Conservation (phyloP, 2,113 vertebrate species). For the Sitta europaea region DNA sequence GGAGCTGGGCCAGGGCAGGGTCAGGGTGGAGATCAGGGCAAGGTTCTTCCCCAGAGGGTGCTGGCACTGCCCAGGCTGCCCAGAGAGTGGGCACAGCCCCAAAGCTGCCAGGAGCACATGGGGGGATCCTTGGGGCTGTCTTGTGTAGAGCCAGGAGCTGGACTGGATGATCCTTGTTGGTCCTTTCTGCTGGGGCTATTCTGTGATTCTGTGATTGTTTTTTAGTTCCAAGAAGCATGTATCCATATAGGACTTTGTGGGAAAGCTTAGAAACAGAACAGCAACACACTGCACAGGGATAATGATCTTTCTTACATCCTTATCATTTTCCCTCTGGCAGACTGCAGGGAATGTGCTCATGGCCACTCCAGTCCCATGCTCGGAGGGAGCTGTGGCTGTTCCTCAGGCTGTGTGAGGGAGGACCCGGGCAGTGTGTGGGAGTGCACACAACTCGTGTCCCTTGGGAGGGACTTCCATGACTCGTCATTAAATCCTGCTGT, state of each 20-base stretch:
- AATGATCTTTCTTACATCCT: fast-evolving
- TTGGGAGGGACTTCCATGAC: background rate
- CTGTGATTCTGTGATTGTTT: background rate
- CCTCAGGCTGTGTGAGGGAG: background rate
- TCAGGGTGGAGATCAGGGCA: fast-evolving
- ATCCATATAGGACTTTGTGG: background rate
- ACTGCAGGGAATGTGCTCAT: background rate
- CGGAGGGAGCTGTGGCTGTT: background rate
- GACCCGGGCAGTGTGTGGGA: fast-evolving
- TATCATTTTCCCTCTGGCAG: background rate
- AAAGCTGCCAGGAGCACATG: background rate
- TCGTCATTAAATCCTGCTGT: background rate
- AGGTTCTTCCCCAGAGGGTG: background rate
- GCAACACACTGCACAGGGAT: fast-evolving
- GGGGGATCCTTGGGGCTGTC: background rate
- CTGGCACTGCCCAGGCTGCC: background rate
- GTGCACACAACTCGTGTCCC: fast-evolving
- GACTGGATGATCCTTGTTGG: background rate
- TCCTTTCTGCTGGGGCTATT: background rate
- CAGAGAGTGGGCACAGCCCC: background rate
- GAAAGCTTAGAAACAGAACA: background rate
- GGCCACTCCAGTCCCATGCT: background rate
- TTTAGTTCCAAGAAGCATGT: background rate
- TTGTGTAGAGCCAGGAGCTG: background rate
- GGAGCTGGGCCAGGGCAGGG: fast-evolving